A percentile compares a stretch with the other conserved stretches of the same genome.
Evolutionary conservation across 2,888 invertebrate species (phyloP).

Genomic region (Agonopterix heracliana): DNA sequence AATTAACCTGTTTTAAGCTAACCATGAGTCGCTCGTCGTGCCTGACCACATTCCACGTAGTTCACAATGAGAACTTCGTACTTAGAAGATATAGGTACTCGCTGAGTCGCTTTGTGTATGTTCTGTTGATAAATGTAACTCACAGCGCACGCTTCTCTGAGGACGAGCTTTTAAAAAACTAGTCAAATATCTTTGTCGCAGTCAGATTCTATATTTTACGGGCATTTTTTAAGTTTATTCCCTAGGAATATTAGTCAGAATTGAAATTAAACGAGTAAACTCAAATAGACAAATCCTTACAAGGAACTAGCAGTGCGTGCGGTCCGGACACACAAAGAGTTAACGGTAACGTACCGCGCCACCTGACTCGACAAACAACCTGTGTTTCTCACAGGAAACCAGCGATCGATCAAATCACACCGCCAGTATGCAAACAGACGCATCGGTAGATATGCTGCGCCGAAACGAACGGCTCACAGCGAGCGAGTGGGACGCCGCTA

Average conservation of each 20-base stretch:
- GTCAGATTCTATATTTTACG: no score
- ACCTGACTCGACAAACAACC: constrained; percentile 63
- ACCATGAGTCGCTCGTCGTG: constrained; percentile 34
- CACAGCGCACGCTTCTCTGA: constrained; percentile 1
- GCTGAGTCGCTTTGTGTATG: constrained; percentile 12
- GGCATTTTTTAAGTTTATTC: no score
- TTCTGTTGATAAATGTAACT: constrained; percentile 1
- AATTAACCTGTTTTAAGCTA: constrained; percentile 44
- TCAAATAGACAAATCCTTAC: constrained; percentile 22
- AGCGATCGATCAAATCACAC: constrained; percentile 64
- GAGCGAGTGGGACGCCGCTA: constrained; percentile 46
- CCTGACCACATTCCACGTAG: constrained; percentile 43
- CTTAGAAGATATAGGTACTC: constrained; percentile 23
- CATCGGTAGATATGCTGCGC: constrained; percentile 49
- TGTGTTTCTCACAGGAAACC: constrained; percentile 67
- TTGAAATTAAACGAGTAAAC: neutral
- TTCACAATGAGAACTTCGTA: constrained; percentile 34
- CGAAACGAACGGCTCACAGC: constrained; percentile 34
- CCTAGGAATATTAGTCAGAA: neutral
- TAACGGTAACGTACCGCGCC: constrained; percentile 54
- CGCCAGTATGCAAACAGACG: constrained; percentile 60
- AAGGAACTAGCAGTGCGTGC: constrained; percentile 28
- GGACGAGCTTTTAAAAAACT: no score
- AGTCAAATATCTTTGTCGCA: no score
- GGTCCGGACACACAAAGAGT: constrained; percentile 41